Evolutionary conservation across 2,113 vertebrate species (phyloP).

Genomic region (Paramormyrops kingsleyae): DNA sequence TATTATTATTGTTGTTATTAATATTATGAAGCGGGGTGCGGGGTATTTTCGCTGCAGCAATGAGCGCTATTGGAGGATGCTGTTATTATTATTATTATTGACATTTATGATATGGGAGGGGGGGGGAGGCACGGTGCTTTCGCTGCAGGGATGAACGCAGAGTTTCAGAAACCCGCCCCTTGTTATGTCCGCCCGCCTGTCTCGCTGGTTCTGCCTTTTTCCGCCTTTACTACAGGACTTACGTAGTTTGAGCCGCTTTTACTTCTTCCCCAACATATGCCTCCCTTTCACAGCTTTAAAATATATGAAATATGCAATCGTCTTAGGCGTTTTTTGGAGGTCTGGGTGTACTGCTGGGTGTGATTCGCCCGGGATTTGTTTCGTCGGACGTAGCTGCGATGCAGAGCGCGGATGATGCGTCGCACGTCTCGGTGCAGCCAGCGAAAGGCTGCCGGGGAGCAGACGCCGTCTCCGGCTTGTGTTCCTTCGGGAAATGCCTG

Average conservation of each 20-base stretch:
- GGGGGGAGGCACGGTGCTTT: not conserved
- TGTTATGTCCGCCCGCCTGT: not conserved
- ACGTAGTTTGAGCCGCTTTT: not conserved
- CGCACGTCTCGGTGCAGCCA: not conserved
- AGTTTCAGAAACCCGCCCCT: not conserved
- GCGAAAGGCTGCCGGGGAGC: slow-evolving; percentile 27
- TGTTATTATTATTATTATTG: not conserved
- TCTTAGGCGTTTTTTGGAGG: not conserved
- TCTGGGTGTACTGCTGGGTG: not conserved
- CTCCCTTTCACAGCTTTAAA: not conserved
- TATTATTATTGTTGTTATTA: not conserved
- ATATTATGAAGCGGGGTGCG: not conserved
- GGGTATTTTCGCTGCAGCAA: not conserved
- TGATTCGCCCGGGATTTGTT: not conserved
- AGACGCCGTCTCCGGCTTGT: slow-evolving; percentile 59
- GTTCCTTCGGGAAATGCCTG: slow-evolving; percentile 73
- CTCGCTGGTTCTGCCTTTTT: not conserved
- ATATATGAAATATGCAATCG: not conserved
- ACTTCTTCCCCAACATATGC: not conserved
- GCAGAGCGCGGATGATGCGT: not conserved
- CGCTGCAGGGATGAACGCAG: not conserved
- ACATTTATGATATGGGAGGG: not conserved
- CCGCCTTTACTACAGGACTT: not conserved
- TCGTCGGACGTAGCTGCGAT: not conserved
- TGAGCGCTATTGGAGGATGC: not conserved